These are phyloP conservation scores for Epistrophe grossulariae DNA, from an alignment of 2,888 invertebrate species.

Conservation along the genomic window DNA sequence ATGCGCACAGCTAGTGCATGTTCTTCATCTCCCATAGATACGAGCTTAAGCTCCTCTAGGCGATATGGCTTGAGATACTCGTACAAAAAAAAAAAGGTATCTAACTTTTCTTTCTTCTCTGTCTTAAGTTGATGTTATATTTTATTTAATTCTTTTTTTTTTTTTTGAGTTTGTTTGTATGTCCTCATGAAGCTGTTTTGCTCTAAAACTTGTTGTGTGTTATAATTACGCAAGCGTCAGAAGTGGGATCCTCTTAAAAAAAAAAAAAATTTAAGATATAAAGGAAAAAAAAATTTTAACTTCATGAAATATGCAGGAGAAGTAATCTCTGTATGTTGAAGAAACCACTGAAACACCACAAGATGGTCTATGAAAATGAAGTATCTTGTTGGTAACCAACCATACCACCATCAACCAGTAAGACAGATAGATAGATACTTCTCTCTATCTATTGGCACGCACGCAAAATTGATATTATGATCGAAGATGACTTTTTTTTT, in stretches of 20 bases:
- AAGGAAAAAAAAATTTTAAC: slow-evolving; percentile 29
- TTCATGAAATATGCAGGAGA: slow-evolving; percentile 64
- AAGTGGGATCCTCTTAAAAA: slow-evolving; percentile 52
- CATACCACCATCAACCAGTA: not conserved
- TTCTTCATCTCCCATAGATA: slow-evolving; percentile 45
- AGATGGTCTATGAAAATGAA: slow-evolving; percentile 64
- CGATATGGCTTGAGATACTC: slow-evolving; percentile 16
- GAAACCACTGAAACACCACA: slow-evolving; percentile 48
- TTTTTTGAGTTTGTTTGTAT: slow-evolving; percentile 2
- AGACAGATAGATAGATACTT: slow-evolving; percentile 28
- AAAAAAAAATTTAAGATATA: slow-evolving; percentile 13
- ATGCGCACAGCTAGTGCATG: slow-evolving; percentile 56
- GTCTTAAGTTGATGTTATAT: slow-evolving; percentile 56
- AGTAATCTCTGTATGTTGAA: slow-evolving; percentile 29
- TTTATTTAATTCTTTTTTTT: slow-evolving; percentile 39
- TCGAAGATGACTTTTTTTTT: slow-evolving; percentile 58
- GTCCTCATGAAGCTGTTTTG: slow-evolving; percentile 22
- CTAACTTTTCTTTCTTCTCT: slow-evolving; percentile 24
- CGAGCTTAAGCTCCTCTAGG: slow-evolving; percentile 16
- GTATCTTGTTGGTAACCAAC: slow-evolving; percentile 56
- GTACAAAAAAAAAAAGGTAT: slow-evolving; percentile 8
- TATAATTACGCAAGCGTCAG: slow-evolving; percentile 73
- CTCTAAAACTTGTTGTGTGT: slow-evolving; percentile 58
- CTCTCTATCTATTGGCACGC: slow-evolving; percentile 72
- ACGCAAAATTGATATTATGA: slow-evolving; percentile 75